phyloP scores from a whole-genome alignment of 2,797 vertebrate species.

The Enteromius argenteus region DNA sequence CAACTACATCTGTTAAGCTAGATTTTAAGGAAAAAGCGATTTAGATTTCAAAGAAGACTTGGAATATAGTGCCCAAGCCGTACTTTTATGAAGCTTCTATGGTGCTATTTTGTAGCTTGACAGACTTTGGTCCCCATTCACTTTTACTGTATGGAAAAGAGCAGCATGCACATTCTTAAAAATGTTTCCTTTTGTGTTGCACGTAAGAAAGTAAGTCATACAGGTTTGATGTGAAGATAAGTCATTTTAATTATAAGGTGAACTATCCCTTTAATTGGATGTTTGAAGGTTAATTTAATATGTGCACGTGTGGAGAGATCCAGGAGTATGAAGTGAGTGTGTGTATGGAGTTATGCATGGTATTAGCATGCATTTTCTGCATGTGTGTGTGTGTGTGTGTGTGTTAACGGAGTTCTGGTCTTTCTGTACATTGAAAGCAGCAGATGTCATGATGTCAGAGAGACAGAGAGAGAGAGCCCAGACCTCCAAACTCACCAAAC shows the following conservation, averaged over 20 bases:
- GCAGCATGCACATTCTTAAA: background rate
- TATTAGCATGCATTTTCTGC: slow-evolving; percentile 23
- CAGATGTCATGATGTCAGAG: slow-evolving; percentile 37
- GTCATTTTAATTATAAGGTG: slow-evolving; percentile 7
- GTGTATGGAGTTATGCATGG: slow-evolving; percentile 42
- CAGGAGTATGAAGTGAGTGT: slow-evolving; percentile 21
- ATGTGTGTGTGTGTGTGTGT: slow-evolving; percentile 2
- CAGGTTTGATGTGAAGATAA: background rate
- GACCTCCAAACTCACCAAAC: slow-evolving; percentile 38
- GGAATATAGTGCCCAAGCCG: background rate
- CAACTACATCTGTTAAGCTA: background rate
- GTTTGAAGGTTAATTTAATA: slow-evolving; percentile 36
- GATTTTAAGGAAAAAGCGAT: background rate
- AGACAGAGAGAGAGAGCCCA: slow-evolving; percentile 31
- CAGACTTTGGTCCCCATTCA: background rate
- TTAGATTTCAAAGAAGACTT: background rate
- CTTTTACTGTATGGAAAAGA: background rate
- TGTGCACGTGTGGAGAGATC: slow-evolving; percentile 18
- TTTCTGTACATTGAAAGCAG: slow-evolving; percentile 46
- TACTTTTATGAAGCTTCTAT: slow-evolving; percentile 25
- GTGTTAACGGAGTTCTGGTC: slow-evolving; percentile 38
- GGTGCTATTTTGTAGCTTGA: slow-evolving; percentile 37
- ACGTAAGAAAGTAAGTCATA: background rate
- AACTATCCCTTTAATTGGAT: slow-evolving; percentile 17
- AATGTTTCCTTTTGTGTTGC: background rate